These are phyloP conservation scores for Anarsia innoxiella DNA, from an alignment of 2,888 invertebrate genomes.

Conservation along the genomic window DNA sequence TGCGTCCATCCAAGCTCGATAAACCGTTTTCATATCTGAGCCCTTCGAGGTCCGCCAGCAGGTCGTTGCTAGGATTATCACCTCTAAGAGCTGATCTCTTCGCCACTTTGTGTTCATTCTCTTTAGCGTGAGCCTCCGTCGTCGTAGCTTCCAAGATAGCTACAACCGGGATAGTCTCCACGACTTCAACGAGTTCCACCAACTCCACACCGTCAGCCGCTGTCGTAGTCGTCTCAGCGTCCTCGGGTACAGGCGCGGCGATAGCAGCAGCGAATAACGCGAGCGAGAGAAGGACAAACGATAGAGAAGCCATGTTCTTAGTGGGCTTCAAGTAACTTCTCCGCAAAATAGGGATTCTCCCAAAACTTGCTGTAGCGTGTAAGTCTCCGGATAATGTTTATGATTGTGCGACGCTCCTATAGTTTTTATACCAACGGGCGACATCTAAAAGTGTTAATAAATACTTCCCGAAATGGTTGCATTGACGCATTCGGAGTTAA, in stretches of 20 bases:
- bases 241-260: conserved; percentile 39
- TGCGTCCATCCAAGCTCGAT: conserved; percentile 47
- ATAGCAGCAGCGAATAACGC: conserved; percentile 33
- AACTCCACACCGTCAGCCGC: conserved; percentile 24
- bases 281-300: conserved; percentile 45
- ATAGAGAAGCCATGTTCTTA: conserved; percentile 46
- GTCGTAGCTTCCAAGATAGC: conserved; percentile 30
- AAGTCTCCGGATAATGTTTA: conserved; percentile 27
- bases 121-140: conserved; percentile 14
- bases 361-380: conserved; percentile 30
- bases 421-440: conserved; percentile 47
- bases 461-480: conserved; percentile 50
- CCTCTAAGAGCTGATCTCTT: conserved; percentile 51
- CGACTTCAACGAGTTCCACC: conserved; percentile 40
- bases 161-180: conserved; percentile 45
- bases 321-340: conserved; percentile 44
- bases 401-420: conserved; percentile 23
- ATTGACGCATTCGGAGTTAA: conserved; percentile 47
- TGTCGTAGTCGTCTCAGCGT: conserved; percentile 32
- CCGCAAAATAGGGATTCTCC: conserved; percentile 34
- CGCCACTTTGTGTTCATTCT: conserved; percentile 38
- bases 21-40: conserved; percentile 41
- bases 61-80: conserved; percentile 51
- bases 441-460: conserved; percentile 50
- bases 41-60: conserved; percentile 51